These are phyloP conservation scores for Nothura maculosa DNA, from an alignment of 2,797 vertebrate genomes.

Conservation along the genomic window DNA sequence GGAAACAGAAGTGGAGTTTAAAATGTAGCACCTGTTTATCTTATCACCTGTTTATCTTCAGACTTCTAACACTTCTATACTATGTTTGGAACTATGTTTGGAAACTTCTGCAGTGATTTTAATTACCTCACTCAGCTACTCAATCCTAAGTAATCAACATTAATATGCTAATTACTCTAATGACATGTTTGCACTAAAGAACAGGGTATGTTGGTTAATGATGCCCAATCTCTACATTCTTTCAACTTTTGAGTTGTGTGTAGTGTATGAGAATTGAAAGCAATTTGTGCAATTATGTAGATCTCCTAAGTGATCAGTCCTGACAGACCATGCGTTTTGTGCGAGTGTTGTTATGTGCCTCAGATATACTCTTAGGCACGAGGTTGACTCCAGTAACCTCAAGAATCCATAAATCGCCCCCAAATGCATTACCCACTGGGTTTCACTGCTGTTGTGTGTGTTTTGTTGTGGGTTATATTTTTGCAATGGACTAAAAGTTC, in stretches of 20 bases:
- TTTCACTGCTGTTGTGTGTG: neutral
- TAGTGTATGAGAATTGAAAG: slow-evolving; percentile 26
- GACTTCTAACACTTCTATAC: neutral
- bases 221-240: neutral
- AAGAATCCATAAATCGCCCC: neutral
- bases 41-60: neutral
- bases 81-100: neutral
- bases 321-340: slow-evolving; percentile 30
- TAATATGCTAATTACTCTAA: slow-evolving; percentile 8
- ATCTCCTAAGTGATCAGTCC: neutral
- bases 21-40: neutral
- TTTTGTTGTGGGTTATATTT: neutral
- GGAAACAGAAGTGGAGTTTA: neutral
- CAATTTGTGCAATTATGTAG: slow-evolving; percentile 67
- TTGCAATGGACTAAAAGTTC: neutral
- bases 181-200: neutral
- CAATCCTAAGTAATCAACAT: neutral
- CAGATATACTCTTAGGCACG: neutral
- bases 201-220: neutral
- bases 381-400: neutral
- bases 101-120: neutral
- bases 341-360: neutral
- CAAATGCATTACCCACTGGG: neutral
- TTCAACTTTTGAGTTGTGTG: neutral
- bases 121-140: neutral